phyloP scores from a whole-genome alignment of 2,797 vertebrate genomes.

The Periparus ater region DNA sequence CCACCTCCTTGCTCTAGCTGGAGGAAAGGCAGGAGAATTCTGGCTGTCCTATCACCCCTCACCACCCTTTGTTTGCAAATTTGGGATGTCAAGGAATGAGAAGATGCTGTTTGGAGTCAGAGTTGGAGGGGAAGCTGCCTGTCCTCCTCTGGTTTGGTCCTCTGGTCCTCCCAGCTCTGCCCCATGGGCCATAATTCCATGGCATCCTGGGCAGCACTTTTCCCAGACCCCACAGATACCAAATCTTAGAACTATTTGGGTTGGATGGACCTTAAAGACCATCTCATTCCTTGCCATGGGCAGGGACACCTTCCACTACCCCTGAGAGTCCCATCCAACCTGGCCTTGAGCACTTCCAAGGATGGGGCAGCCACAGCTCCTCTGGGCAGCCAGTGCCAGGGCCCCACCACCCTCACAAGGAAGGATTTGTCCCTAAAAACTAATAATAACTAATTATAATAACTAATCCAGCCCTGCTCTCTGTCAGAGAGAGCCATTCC shows the following conservation, averaged over 20 bases:
- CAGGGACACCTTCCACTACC: background rate
- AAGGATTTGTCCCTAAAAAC: background rate
- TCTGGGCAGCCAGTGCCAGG: background rate
- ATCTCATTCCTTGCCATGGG: background rate
- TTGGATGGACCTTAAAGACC: background rate
- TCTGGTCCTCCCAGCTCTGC: background rate
- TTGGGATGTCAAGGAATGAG: background rate
- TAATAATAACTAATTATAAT: background rate
- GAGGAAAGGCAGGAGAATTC: background rate
- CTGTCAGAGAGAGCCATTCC: background rate
- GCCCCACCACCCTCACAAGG: background rate
- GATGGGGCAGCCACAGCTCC: background rate
- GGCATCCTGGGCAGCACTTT: background rate
- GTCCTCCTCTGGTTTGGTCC: background rate
- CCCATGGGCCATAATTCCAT: accelerated
- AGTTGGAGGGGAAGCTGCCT: background rate
- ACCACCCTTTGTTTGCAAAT: background rate
- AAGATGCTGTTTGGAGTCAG: background rate
- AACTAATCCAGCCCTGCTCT: background rate
- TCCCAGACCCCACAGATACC: background rate
- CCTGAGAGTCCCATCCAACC: background rate
- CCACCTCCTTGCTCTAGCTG: background rate
- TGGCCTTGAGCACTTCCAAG: background rate
- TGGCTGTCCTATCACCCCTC: background rate
- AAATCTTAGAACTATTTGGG: background rate